Base-by-base conservation (phyloP, 2,888 invertebrate species). In the Tachina fera region DNA sequence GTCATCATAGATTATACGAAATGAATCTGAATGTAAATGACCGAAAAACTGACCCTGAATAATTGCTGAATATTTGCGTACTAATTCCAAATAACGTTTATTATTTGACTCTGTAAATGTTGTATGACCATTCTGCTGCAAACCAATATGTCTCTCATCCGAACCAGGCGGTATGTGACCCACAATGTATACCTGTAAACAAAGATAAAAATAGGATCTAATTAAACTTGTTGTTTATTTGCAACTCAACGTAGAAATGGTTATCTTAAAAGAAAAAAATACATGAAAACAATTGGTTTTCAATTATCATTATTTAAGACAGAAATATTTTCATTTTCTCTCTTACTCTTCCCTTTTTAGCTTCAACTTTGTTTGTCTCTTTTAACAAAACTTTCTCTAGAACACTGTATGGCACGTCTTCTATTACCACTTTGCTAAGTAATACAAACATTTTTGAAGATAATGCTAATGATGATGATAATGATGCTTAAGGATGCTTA, bases 11-110 rank as follows among this genome's bases (percentile, higher is more conserved):
- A 97, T 96, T 86, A 97, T 95, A 58, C 98, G 94, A 93, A 98
- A 98, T 0, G 97, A 97, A 91, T 98, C 98, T 68, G 97, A 97
- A 93, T 98, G 98, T 87, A 97, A 94, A 91, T 98, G 98, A 8
- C 98, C 98, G 90, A 97, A 98, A 94, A 98, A 97, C 93, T 98
- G 98, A 31, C 97, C 97, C 43, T 96, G 96, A 89, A 98, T 98
- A 89, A 97, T 96, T 89, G 95, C 94, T 47, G 97, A 95, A 91
- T 96, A 96, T 86, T 95, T 95, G 16, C 96, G 94, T n/a, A 98
- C 95, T 85, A 96, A 93, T 83, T 95, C 94, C 80, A 98, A 93
- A 91, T 97, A 97, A 87, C 94, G 95, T 51, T 94, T 94, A 93
- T 97, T 98, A 91, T 97, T 96, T 88, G 95, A 95, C 70, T 96